Evolutionary conservation across 2,797 vertebrate genomes (phyloP), one percentile per base, ranked within the genome.

Genomic region (Euthynnus affinis): DNA sequence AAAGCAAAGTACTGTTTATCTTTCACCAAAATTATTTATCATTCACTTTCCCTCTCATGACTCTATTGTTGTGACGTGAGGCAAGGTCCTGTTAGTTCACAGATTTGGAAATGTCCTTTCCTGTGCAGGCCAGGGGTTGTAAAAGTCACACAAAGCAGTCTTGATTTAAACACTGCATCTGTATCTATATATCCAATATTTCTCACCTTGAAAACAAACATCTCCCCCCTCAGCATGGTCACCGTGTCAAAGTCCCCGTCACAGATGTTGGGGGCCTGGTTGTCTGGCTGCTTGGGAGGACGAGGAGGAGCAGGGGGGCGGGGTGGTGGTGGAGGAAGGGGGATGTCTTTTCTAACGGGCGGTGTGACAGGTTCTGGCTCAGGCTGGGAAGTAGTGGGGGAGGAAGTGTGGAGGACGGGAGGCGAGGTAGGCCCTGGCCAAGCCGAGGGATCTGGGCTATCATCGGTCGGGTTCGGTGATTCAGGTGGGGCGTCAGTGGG

Each of bases 171-270:
- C 32, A 8, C 25, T 22, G 5, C 20, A 5, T 70, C 25, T 71
- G 22, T 22, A 58, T 7, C 27, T 9, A 57, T 22, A 29, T n/a
- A 25, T 53, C 2, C 25, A 18, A 60, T 5, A 51, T 8, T 65
- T 76, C 88, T 91, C 88, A 98, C 98, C 97, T 99, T 99, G 85
- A 99, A 99, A 29, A 99, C 97, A 78, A 99, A 99, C 98, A 99
- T 99, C 89, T 99, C 98, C 29, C 98, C 98, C 5, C 98, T 95
- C 82, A 99, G 94, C 92, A 98, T 87, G 0, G 97, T 96, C 87
- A 99, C 96, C 0, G 97, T 97, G 91, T 99, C 97, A 0, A 99
- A 99, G 92, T 98, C 92, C 4, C 98, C 98, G 0, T 98, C 96
- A 0, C 98, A 99, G 92, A 99, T 98, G 89, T 98, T 84, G 0